Conservation (phyloP, 2,113 vertebrate genomes). For the Alligator mississippiensis region DNA sequence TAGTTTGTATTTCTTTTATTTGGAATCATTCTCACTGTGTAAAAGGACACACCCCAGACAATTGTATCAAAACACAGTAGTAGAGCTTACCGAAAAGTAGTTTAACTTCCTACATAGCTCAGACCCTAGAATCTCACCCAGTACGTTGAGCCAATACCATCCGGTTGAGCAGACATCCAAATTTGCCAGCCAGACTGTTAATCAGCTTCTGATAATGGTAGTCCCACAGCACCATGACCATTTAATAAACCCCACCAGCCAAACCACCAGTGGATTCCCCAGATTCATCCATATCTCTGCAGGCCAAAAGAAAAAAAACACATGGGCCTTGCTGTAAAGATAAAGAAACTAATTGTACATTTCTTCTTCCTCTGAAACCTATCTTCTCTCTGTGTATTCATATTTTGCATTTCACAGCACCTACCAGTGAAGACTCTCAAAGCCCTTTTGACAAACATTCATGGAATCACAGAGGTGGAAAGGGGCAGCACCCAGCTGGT, state of each 20-base stretch:
- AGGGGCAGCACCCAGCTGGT: no score
- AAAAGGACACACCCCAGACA: constrained; percentile 12
- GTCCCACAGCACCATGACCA: not conserved
- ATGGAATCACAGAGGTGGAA: not conserved
- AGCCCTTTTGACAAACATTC: not conserved
- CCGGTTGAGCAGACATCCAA: not conserved
- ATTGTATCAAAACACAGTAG: not conserved
- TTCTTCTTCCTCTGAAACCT: not conserved
- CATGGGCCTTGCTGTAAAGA: not conserved
- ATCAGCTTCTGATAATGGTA: not conserved
- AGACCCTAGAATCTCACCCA: not conserved
- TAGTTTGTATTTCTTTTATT: constrained; percentile 62
- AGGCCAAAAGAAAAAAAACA: not conserved
- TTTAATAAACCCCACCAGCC: not conserved
- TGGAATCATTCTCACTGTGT: constrained; percentile 32
- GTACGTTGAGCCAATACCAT: not conserved
- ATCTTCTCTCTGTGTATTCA: not conserved
- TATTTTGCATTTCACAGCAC: not conserved
- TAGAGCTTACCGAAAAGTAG: not conserved
- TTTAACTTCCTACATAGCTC: not conserved
- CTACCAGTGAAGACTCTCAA: not conserved
- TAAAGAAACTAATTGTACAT: not conserved
- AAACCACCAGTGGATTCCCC: not conserved
- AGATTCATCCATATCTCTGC: not conserved
- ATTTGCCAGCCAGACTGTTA: not conserved